These are phyloP conservation scores for Percina caprodes DNA, from an alignment of 2,113 vertebrate species.

Conservation along the genomic window DNA sequence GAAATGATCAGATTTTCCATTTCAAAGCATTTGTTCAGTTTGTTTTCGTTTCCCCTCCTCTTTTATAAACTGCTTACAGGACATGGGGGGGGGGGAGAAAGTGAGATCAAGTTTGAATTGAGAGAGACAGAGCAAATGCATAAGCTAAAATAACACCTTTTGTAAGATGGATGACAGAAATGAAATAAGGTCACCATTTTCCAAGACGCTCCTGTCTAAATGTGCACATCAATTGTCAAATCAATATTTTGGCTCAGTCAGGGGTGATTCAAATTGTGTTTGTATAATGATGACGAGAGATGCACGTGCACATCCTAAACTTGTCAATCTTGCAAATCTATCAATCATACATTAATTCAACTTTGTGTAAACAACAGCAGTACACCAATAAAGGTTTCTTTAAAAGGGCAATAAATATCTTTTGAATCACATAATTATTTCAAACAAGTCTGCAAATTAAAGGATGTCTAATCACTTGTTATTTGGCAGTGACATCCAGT, in stretches of 20 bases:
- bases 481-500: conserved; percentile 30
- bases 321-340: conserved; percentile 43
- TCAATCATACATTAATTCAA: conserved; percentile 30
- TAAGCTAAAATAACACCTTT: conserved; percentile 49
- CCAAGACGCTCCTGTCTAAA: conserved; percentile 31
- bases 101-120: conserved; percentile 60
- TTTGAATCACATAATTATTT: conserved; percentile 24
- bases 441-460: conserved; percentile 24
- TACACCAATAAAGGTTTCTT: neutral
- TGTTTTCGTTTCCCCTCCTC: conserved; percentile 59
- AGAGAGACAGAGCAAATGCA: conserved; percentile 18
- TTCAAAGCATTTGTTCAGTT: conserved; percentile 79
- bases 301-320: conserved; percentile 4
- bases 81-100: conserved; percentile 41
- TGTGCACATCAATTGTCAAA: conserved; percentile 19
- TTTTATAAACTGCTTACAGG: conserved; percentile 60
- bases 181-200: conserved; percentile 61
- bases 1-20: conserved; percentile 85
- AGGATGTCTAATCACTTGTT: conserved; percentile 23
- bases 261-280: conserved; percentile 13
- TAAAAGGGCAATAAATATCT: neutral
- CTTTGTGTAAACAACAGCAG: conserved; percentile 32
- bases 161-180: conserved; percentile 51
- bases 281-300: conserved; percentile 3
- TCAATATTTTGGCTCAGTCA: conserved; percentile 23